These are phyloP conservation scores for Drosophila prosaltans DNA, from an alignment of 1,140 invertebrate genomes.

Conservation along the genomic window DNA sequence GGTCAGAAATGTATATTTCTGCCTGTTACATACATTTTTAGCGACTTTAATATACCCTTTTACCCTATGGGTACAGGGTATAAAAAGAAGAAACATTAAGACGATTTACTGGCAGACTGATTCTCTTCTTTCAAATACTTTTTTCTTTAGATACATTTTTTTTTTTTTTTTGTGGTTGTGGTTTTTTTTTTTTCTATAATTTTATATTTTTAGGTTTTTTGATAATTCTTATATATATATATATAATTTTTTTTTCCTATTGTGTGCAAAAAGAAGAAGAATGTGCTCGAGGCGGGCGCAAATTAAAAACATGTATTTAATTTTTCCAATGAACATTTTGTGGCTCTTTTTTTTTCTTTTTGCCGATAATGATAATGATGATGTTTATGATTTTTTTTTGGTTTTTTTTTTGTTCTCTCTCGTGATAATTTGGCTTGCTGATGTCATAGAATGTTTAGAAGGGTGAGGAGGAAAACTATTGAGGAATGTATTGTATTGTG, in stretches of 20 bases:
- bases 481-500: neutral
- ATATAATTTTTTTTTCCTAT: neutral
- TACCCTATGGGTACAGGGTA: no score
- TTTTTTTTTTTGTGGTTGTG: neutral
- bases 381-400: neutral
- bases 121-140: conserved; percentile 11
- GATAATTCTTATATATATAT: neutral
- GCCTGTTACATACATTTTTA: no score
- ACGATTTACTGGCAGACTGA: conserved; percentile 40
- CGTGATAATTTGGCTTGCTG: neutral
- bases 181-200: neutral
- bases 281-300: conserved; percentile 16
- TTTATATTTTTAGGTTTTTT: neutral
- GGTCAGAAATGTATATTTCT: no score
- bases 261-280: conserved; percentile 1
- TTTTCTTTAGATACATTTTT: neutral
- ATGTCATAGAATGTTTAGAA: neutral
- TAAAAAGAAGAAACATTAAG: conserved; percentile 42
- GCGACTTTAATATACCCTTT: no score
- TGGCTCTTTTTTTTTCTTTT: neutral
- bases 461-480: neutral
- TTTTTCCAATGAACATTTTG: conserved; percentile 7
- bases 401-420: neutral
- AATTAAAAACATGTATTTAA: conserved; percentile 25
- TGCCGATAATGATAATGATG: conserved; percentile 24